Conservation (phyloP, 2,888 invertebrate genomes). For the Reticulitermes lucifugus region DNA sequence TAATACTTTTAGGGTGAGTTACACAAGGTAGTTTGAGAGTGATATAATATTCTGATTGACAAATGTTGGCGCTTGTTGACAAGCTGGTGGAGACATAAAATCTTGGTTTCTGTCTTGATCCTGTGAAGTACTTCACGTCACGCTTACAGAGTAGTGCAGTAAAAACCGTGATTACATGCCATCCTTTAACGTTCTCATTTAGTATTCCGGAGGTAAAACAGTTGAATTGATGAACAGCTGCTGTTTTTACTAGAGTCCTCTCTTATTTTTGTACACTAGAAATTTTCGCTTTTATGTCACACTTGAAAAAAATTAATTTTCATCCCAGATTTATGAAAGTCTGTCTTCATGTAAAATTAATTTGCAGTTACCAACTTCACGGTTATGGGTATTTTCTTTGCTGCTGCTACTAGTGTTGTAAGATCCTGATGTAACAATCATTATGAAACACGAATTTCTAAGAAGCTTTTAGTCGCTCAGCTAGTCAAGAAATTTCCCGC, state of each 20-base stretch:
- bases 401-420: too few relatives aligned
- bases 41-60: background rate
- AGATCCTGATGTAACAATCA: too few relatives aligned
- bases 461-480: too few relatives aligned
- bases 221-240: conserved; percentile 14
- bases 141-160: background rate
- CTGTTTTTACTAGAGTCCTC: background rate
- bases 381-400: background rate
- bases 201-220: background rate
- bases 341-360: background rate
- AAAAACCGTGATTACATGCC: background rate
- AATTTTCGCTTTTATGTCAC: background rate
- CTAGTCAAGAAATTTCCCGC: too few relatives aligned
- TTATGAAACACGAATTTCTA: too few relatives aligned
- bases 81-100: conserved; percentile 1
- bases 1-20: too few relatives aligned
- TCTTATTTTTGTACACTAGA: background rate
- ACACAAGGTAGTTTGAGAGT: too few relatives aligned
- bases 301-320: conserved; percentile 13
- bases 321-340: background rate
- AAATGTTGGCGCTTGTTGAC: conserved; percentile 1
- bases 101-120: background rate
- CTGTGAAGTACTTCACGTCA: background rate
- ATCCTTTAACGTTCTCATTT: background rate
- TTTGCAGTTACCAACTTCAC: background rate